These are phyloP conservation scores for Dicyrtomina minuta DNA, from an alignment of 2,888 invertebrate species.

Conservation along the genomic window DNA sequence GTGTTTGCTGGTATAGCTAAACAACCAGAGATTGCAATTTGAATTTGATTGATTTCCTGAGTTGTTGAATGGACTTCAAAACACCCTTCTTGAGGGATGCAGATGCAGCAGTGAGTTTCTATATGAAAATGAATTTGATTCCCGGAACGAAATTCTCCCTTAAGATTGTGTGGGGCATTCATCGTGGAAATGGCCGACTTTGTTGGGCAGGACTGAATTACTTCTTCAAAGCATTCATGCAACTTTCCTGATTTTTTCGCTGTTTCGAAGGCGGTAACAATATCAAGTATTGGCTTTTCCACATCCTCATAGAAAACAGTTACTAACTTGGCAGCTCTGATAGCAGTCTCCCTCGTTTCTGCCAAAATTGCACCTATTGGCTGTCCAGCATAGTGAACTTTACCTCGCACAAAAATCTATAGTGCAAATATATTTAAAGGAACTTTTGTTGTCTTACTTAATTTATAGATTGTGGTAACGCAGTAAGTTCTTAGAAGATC, in stretches of 20 bases:
- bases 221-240: too few relatives aligned
- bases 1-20: conserved; percentile 63
- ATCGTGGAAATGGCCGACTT: background rate
- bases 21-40: conserved; percentile 62
- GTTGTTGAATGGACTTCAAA: conserved; percentile 63
- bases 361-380: conserved; percentile 57
- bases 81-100: conserved; percentile 70
- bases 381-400: conserved; percentile 56
- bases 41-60: conserved; percentile 67
- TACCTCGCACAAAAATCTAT: conserved; percentile 55
- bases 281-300: conserved; percentile 55
- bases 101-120: conserved; percentile 71
- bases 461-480: too few relatives aligned
- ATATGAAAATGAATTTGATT: conserved; percentile 74
- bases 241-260: too few relatives aligned
- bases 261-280: conserved; percentile 55
- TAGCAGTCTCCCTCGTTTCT: conserved; percentile 54
- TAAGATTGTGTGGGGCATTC: conserved; percentile 56
- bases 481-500: too few relatives aligned
- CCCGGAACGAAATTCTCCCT: conserved; percentile 61
- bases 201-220: too few relatives aligned
- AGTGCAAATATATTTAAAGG: too few relatives aligned
- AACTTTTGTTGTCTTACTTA: too few relatives aligned
- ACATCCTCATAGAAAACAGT: conserved; percentile 56
- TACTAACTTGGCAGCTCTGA: conserved; percentile 55